Base-by-base conservation (phyloP, 2,888 invertebrate genomes). In the Drosophila mayaguana region DNA sequence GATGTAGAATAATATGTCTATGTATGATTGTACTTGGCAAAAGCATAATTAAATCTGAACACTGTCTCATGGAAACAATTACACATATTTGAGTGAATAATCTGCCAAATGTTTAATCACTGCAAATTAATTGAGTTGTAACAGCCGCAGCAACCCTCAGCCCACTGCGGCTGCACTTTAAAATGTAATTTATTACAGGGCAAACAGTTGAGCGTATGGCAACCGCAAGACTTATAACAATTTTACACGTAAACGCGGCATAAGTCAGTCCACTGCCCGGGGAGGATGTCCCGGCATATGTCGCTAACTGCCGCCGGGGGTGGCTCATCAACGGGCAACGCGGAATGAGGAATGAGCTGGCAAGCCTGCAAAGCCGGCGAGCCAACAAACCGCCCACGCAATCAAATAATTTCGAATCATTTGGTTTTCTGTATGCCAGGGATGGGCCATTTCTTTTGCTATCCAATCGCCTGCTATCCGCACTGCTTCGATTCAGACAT, bases 331-430 rank as follows among this genome's bases (percentile, higher is more conserved):
- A 42, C 61, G 61, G 42, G 32, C 51, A 46, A 42, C 43, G 70
- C 63, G 50, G 14, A n/a, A n/a, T 7, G 32, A 67, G 50, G 8
- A n/a, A 16, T 14, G 32, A 68, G 36, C 14, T 36, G 14, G 36
- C 36, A 38, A 36, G 20, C 34, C 53, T 38, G 53, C 34, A 22
- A 11, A 54, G 6, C 64, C 63, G 55, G 36, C 70, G 51, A 56
- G 25, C 68, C 82, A 77, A 73, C 76, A 83, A 80, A 79, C 88
- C 92, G 87, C 92, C 92, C 91, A 90, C 91, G 83, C 89, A 89
- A 91, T 91, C 91, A 90, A 92, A 91, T 88, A 82, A 90, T 90
- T 89, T 89, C 83, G 80, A 87, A 79, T 91, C 91, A 91, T 91
- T 92, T 90, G 79, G 81, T 90, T 84, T 80, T 75, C 68, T 53